Evolutionary conservation across 1,140 invertebrate genomes (phyloP), one percentile per base, ranked within the genome.

Genomic region (Temnothorax curvispinosus): DNA sequence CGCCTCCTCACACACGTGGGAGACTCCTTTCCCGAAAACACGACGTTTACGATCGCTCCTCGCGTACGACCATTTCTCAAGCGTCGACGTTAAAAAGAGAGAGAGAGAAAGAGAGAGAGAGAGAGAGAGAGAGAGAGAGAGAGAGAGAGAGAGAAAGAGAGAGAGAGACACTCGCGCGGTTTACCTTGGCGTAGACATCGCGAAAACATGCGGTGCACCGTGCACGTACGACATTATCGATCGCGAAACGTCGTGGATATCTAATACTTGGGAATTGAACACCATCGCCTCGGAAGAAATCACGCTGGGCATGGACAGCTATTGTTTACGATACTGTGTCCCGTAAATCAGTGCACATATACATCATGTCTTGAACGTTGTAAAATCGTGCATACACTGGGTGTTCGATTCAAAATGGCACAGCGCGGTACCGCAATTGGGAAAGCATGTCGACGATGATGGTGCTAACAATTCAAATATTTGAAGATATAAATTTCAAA

Each of bases 11-110:
- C 27, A 27, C 54, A 47, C 69, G 41, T 60, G 69, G 21, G 41
- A 50, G 27, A 60, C 52, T 72, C 27, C 41, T 35, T 32, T 18
- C 27, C 52, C 80, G 69, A 74, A 74, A 84, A 84, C 80, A 84
- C 54, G 80, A 84, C 80, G 32, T 75, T 74, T 84, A 84, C 69
- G 80, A 75, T 84, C 67, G 69, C 80, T 74, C 44, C 69, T 72
- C 80, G 69, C 54, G 67, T 50, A 84, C 80, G 41, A 60, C 41
- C 80, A 84, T 84, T 84, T 74, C 80, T 84, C 80, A 75, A 50
- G 54, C 54, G 54, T 54, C 52, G 62, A 81, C 35, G 50, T 84
- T 60, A 58, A 47, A 54, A 47, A 60, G 80, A 60, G 27, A 72
- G n/a, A 21, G n/a, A 67, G 38, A 72, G n/a, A 21, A 9, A 67